These are phyloP conservation scores for Axea sp. DNA, from an alignment of 2,888 invertebrate species.

Conservation along the genomic window DNA sequence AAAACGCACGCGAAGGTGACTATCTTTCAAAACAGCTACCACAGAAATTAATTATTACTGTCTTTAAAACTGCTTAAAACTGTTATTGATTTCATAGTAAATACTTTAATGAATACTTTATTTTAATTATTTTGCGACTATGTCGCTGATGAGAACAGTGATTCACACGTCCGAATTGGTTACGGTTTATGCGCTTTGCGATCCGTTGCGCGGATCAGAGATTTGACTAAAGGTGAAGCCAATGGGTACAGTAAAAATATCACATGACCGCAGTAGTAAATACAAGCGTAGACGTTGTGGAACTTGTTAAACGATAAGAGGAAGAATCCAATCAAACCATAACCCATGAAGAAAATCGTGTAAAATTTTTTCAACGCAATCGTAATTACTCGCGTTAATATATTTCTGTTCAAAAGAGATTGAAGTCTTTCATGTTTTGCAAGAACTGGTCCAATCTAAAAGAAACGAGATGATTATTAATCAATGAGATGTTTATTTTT, in stretches of 20 bases:
- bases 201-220: slow-evolving; percentile 66
- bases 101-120: no score
- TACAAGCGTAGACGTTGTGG: slow-evolving; percentile 83
- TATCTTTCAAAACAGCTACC: no score
- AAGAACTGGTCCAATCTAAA: slow-evolving; percentile 82
- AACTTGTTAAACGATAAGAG: slow-evolving; percentile 86
- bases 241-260: slow-evolving; percentile 85
- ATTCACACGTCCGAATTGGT: no score
- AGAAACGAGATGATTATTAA: no score
- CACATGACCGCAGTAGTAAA: slow-evolving; percentile 86
- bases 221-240: slow-evolving; percentile 77
- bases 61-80: no score
- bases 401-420: slow-evolving; percentile 78
- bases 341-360: slow-evolving; percentile 91
- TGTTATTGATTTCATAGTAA: no score
- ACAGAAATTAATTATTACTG: no score
- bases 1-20: no score
- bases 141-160: no score
- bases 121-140: no score
- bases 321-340: slow-evolving; percentile 88
- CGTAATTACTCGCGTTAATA: slow-evolving; percentile 78
- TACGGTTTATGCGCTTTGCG: slow-evolving; percentile 62
- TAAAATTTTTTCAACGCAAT: slow-evolving; percentile 85
- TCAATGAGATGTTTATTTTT: no score
- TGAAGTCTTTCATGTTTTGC: slow-evolving; percentile 80